These are phyloP conservation scores for Phlogophora meticulosa DNA, from an alignment of 2,888 invertebrate species.

Conservation along the genomic window DNA sequence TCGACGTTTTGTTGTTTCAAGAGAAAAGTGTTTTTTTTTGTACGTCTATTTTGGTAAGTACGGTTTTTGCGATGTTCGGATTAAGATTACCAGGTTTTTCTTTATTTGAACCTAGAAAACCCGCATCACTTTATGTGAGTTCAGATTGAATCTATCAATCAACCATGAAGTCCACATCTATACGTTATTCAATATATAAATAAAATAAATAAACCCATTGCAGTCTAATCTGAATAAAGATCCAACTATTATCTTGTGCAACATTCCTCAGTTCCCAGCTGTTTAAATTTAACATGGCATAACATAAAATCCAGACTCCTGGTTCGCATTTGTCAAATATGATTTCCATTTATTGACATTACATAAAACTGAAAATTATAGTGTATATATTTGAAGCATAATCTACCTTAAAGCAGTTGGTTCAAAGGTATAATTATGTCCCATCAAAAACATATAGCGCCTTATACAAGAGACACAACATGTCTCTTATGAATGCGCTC, in stretches of 20 bases:
- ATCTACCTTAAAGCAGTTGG: no score
- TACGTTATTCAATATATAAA: no score
- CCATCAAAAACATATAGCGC: no score
- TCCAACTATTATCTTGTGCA: neutral
- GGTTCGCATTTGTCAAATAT: neutral
- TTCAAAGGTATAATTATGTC: no score
- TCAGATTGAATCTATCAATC: conserved; percentile 14
- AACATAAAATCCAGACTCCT: no score
- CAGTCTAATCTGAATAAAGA: neutral
- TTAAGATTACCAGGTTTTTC: conserved; percentile 20
- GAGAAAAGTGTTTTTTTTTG: conserved; percentile 53
- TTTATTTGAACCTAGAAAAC: conserved; percentile 3
- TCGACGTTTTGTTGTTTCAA: conserved; percentile 57
- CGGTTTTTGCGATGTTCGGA: conserved; percentile 5
- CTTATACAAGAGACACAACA: no score
- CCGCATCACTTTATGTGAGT: neutral
- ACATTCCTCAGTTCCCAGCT: neutral
- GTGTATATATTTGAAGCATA: neutral
- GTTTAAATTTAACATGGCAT: neutral
- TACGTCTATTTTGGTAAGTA: conserved; percentile 57
- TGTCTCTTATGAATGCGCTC: no score
- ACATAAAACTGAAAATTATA: neutral
- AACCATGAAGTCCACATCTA: no score
- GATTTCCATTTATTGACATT: conserved; percentile 6
- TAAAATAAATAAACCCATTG: neutral